Evolutionary conservation across 2,888 invertebrate species (phyloP), one percentile per base, ranked within the genome.

Genomic region (Idaea aversata): DNA sequence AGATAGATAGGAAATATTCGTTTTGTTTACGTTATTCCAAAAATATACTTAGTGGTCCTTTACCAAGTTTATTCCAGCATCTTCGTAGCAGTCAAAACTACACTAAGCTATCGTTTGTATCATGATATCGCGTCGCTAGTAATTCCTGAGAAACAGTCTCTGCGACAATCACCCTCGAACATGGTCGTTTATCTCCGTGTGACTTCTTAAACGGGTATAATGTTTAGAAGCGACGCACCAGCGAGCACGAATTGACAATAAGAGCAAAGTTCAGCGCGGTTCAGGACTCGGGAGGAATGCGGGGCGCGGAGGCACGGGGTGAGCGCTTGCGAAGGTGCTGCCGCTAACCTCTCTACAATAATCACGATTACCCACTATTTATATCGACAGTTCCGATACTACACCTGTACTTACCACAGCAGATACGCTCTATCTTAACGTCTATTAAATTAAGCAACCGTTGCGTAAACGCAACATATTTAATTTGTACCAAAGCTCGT

Each of bases 231-330:
- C 80, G 83, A 89, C 88, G 87, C 88, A 90, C 85, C 81, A 82
- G 78, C 83, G 84, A 88, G 88, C 90, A 91, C 91, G 90, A 91
- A 88, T 89, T 89, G 90, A 90, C 91, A 92, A 91, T 91, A 90
- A 92, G 92, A 91, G 88, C 91, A 93, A 91, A 92, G 92, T 91
- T 91, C 91, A 92, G 85, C 86, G 79, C 82, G 85, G 91, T 88
- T 90, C 89, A 90, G 91, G 90, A 90, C 90, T 88, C 83, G 76
- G 82, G 83, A 88, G 90, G 90, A 91, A 92, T 92, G 91, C 84
- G 78, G 81, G 87, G 85, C 82, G 86, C 83, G 85, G 85, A 80
- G 84, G 84, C 79, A 83, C 81, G 81, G 81, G 83, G 81, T 77
- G 78, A 80, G 80, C 80, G 80, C 80, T 78, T 73, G 81, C 78